Percentiles rank a stretch among this genome's conserved stretches.
phyloP scores from a whole-genome alignment of 2,113 vertebrate species.

The Salvelinus alpinus region DNA sequence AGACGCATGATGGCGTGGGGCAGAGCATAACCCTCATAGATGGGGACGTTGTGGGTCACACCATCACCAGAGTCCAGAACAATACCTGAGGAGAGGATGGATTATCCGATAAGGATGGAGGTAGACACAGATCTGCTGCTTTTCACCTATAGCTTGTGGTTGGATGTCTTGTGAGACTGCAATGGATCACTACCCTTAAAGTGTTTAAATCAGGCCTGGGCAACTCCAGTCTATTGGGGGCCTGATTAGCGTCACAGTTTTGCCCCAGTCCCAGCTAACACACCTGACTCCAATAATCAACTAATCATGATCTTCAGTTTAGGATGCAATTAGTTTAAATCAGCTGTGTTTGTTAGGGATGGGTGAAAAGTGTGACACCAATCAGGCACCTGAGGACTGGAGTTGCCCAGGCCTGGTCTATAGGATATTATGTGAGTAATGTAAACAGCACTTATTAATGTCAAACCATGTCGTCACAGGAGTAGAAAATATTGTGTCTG shows the following conservation, averaged over 20 bases:
- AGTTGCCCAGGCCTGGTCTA: no score
- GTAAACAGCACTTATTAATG: not conserved
- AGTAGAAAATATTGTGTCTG: not conserved
- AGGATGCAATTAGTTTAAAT: no score
- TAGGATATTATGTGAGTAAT: not conserved
- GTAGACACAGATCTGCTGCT: not conserved
- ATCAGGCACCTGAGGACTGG: no score
- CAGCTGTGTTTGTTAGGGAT: no score
- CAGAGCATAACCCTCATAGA: slow-evolving; percentile 96
- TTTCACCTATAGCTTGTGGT: no score
- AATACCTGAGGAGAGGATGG: slow-evolving; percentile 78
- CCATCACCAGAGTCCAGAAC: slow-evolving; percentile 97
- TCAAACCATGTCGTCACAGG: not conserved
- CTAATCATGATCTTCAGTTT: no score
- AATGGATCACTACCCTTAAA: not conserved
- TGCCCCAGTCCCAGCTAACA: no score
- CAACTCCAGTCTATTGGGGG: no score
- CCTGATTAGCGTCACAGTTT: no score
- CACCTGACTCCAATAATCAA: no score
- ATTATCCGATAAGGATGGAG: not conserved
- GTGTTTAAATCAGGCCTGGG: no score
- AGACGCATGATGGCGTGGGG: slow-evolving; percentile 98
- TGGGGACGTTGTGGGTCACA: slow-evolving; percentile 98
- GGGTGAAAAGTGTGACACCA: no score
- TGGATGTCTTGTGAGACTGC: not conserved